Evolutionary conservation across 2,888 invertebrate genomes (phyloP).

Genomic region (Cosmorhoe ocellata): DNA sequence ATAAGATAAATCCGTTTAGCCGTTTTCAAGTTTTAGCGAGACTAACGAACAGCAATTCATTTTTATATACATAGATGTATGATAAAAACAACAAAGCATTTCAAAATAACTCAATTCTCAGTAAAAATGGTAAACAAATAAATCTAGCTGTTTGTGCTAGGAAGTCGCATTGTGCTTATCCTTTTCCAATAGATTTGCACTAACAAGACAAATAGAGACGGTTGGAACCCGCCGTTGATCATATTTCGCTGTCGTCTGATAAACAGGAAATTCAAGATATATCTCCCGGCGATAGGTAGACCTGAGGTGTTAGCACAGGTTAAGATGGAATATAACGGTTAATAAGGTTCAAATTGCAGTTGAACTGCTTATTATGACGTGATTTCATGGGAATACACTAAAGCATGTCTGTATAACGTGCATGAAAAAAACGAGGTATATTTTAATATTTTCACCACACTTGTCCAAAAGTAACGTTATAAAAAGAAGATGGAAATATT

Average conservation of each 20-base stretch:
- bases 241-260: constrained; percentile 55
- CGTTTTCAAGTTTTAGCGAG: too few relatives aligned
- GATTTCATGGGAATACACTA: too few relatives aligned
- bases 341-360: too few relatives aligned
- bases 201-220: constrained; percentile 68
- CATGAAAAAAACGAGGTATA: too few relatives aligned
- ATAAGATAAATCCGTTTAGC: too few relatives aligned
- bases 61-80: too few relatives aligned
- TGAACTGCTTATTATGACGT: too few relatives aligned
- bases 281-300: not conserved
- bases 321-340: not conserved
- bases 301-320: not conserved
- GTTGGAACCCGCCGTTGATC: constrained; percentile 49
- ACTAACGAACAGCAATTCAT: too few relatives aligned
- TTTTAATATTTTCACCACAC: too few relatives aligned
- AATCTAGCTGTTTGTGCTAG: constrained; percentile 41
- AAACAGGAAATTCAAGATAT: constrained; percentile 49
- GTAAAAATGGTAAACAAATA: constrained; percentile 29
- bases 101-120: constrained; percentile 18
- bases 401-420: too few relatives aligned
- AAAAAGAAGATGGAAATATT: too few relatives aligned
- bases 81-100: not conserved
- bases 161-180: constrained; percentile 47
- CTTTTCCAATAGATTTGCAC: constrained; percentile 68
- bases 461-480: too few relatives aligned